phyloP scores from a whole-genome alignment of 2,113 vertebrate genomes.

The Dromiciops gliroides region DNA sequence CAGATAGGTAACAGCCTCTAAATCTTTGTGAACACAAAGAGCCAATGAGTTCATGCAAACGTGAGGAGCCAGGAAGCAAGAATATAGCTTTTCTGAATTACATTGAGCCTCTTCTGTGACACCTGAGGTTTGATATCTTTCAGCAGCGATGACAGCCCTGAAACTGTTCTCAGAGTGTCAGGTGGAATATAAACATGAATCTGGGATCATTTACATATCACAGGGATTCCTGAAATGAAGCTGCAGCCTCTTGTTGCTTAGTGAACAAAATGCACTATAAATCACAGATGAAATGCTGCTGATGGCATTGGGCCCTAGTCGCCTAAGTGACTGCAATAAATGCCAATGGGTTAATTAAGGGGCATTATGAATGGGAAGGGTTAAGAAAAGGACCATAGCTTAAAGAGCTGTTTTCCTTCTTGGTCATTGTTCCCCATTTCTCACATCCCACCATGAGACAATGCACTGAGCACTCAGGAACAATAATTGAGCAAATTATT shows the following conservation, averaged over 20 bases:
- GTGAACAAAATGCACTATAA: conserved; percentile 57
- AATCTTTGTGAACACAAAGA: conserved; percentile 40
- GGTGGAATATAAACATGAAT: conserved; percentile 45
- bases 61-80: conserved; percentile 51
- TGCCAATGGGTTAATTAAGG: conserved; percentile 48
- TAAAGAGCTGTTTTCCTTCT: conserved; percentile 56
- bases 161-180: conserved; percentile 48
- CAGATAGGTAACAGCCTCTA: conserved; percentile 14
- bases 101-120: conserved; percentile 68
- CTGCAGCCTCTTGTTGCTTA: conserved; percentile 56
- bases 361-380: conserved; percentile 40
- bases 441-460: conserved; percentile 60
- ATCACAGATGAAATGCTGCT: conserved; percentile 17
- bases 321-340: not conserved
- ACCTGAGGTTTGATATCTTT: conserved; percentile 69
- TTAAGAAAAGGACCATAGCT: conserved; percentile 44
- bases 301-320: not conserved
- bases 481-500: conserved; percentile 73
- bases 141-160: conserved; percentile 69
- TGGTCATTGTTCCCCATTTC: conserved; percentile 46
- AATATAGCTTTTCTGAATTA: conserved; percentile 66
- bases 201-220: conserved; percentile 70
- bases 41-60: conserved; percentile 59
- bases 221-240: conserved; percentile 53
- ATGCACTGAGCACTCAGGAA: conserved; percentile 56